phyloP scores from a whole-genome alignment of 1,140 invertebrate species.

The Camponotus floridanus region DNA sequence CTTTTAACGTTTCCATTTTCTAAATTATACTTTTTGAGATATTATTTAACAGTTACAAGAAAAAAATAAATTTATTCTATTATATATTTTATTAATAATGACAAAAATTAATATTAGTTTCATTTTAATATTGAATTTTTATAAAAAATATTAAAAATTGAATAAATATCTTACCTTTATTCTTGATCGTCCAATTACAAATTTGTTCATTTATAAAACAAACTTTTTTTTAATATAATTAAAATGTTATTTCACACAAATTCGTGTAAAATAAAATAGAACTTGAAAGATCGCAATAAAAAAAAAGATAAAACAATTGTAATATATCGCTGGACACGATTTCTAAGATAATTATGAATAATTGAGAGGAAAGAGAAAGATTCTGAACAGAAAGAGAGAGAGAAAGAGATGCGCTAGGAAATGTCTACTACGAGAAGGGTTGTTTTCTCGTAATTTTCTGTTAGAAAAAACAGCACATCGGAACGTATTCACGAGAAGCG shows the following conservation, averaged over 20 bases:
- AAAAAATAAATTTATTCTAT: background rate
- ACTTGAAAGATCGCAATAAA: background rate
- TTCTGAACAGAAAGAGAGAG: background rate
- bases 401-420: background rate
- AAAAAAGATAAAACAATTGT: background rate
- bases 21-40: background rate
- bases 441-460: background rate
- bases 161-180: background rate
- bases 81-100: background rate
- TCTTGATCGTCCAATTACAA: too few relatives aligned
- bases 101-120: background rate
- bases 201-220: too few relatives aligned
- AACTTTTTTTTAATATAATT: background rate
- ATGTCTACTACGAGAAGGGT: background rate
- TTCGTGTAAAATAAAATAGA: background rate
- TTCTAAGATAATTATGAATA: slow-evolving; percentile 54
- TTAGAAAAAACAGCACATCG: background rate
- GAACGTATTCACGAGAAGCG: background rate
- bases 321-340: background rate
- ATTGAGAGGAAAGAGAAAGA: slow-evolving; percentile 36
- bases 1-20: background rate
- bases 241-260: background rate
- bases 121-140: background rate
- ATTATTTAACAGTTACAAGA: background rate
- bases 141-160: slow-evolving; percentile 17